Conservation (phyloP, 2,888 invertebrate species). For the Platycheirus albimanus region DNA sequence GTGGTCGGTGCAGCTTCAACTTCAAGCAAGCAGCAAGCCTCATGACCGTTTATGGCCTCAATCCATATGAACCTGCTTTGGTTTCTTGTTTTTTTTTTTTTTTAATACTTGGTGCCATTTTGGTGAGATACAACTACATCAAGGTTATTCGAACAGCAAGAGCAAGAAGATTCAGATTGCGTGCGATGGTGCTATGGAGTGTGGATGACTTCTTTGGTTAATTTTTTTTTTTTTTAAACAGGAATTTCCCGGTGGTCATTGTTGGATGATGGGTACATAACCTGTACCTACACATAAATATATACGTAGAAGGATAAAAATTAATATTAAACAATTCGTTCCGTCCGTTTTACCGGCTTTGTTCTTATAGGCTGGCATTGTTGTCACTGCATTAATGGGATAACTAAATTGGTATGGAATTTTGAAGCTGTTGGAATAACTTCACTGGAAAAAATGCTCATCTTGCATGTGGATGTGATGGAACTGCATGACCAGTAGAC, state of each 20-base stretch:
- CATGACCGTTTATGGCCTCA: constrained; percentile 46
- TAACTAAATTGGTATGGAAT: constrained; percentile 53
- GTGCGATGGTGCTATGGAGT: constrained; percentile 7
- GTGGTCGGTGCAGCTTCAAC: constrained; percentile 59
- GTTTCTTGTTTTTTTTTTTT: background rate
- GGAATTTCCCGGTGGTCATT: constrained; percentile 44
- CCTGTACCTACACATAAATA: no score
- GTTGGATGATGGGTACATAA: constrained; percentile 6
- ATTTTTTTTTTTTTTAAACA: constrained; percentile 28
- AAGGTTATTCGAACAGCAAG: constrained; percentile 51
- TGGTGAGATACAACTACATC: constrained; percentile 40
- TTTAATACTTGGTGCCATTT: constrained; percentile 12
- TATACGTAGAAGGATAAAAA: constrained; percentile 14
- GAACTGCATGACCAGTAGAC: constrained; percentile 10
- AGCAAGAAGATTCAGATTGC: no score
- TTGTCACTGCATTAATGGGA: constrained; percentile 34
- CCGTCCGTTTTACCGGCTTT: constrained; percentile 61
- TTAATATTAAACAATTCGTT: constrained; percentile 55
- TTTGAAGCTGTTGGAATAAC: constrained; percentile 54
- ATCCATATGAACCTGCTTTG: constrained; percentile 46
- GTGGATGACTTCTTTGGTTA: constrained; percentile 29
- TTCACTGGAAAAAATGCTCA: constrained; percentile 49
- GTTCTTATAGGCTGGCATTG: constrained; percentile 26
- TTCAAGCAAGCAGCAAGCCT: constrained; percentile 25
- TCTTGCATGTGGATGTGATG: no score